Percentiles rank a stretch among this genome's conserved stretches.
phyloP scores from a whole-genome alignment of 2,797 vertebrate genomes.

The Yasuhikotakia modesta region DNA sequence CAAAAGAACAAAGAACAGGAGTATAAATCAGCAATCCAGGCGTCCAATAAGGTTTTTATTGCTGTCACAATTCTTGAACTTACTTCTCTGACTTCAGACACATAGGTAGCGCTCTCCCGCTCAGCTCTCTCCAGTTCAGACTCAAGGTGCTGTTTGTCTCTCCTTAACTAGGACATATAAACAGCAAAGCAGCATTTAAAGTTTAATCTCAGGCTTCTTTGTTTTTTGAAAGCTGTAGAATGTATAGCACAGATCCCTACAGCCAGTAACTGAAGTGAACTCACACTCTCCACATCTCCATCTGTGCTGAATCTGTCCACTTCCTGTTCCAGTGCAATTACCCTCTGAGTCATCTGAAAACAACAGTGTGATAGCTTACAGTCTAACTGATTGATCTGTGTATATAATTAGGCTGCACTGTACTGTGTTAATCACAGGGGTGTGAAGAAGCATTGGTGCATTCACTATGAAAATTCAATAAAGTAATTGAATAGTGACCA shows the following conservation, averaged over 20 bases:
- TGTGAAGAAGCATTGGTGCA: no score
- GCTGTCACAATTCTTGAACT: conserved; percentile 51
- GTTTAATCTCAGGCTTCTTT: background rate
- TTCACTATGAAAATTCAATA: no score
- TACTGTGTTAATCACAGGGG: background rate
- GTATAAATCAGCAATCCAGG: background rate
- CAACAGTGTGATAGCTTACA: background rate
- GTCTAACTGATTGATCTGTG: background rate
- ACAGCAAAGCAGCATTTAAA: conserved; percentile 30
- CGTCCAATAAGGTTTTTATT: conserved; percentile 3
- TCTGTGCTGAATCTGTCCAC: conserved; percentile 84
- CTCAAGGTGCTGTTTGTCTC: conserved; percentile 90
- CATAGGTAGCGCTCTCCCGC: conserved; percentile 91
- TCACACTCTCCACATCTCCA: conserved; percentile 86
- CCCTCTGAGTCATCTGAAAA: conserved; percentile 81
- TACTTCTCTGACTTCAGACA: conserved; percentile 96
- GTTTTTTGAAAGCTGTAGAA: background rate
- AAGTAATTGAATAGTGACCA: no score
- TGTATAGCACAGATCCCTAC: background rate
- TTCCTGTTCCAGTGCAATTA: conserved; percentile 83
- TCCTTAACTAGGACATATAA: conserved; percentile 70
- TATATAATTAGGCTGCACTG: background rate
- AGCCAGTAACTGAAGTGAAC: conserved; percentile 60
- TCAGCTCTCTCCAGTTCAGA: conserved; percentile 92
- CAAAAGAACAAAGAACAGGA: background rate